These are phyloP conservation scores for Andinoacara biseriatus DNA, from an alignment of 2,113 vertebrate species.

Conservation along the genomic window DNA sequence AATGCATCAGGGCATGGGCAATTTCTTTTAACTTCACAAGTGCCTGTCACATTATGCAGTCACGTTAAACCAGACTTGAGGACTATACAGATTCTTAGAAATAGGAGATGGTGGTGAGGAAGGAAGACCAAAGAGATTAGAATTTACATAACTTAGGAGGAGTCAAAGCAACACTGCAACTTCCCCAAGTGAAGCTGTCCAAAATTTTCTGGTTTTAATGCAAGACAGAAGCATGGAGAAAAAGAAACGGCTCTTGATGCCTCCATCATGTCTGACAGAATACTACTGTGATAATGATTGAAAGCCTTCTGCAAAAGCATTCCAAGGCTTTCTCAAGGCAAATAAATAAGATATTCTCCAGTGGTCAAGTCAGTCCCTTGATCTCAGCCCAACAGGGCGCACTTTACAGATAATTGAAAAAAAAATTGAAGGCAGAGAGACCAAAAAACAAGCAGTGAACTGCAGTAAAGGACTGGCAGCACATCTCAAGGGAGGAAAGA, in stretches of 20 bases:
- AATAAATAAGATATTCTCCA: no score
- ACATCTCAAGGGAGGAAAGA: not conserved
- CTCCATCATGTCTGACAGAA: no score
- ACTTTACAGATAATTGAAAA: no score
- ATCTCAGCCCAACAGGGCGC: no score
- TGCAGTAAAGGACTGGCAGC: not conserved
- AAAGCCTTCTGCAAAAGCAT: no score
- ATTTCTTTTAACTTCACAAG: not conserved
- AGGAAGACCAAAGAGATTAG: not conserved
- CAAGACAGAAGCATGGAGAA: no score
- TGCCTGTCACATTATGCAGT: not conserved
- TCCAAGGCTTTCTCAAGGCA: no score
- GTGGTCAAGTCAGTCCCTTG: no score
- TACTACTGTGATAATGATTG: no score
- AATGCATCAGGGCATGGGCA: not conserved
- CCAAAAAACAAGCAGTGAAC: not conserved
- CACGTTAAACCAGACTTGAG: constrained; percentile 14
- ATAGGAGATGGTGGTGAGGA: not conserved
- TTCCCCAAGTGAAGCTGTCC: not conserved
- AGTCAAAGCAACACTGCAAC: not conserved
- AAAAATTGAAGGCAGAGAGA: not conserved
- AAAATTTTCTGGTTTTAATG: not conserved
- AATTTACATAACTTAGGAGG: not conserved
- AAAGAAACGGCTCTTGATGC: not conserved
- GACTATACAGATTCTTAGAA: constrained; percentile 30